phyloP scores from a whole-genome alignment of 2,113 vertebrate genomes.

The Melanerpes formicivorus region DNA sequence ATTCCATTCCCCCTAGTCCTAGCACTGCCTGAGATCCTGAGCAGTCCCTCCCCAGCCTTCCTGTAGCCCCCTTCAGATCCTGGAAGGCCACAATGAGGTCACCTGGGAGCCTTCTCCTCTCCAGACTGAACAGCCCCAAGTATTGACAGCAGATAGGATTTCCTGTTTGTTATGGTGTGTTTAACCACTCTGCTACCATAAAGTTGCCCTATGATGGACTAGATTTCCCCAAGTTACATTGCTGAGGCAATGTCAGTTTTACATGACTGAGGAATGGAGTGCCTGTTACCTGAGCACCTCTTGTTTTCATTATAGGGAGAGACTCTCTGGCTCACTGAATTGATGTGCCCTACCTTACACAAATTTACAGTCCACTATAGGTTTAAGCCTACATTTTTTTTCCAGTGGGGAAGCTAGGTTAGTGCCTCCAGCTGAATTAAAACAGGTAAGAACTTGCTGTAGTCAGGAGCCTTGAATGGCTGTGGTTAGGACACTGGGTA shows the following conservation, averaged over 20 bases:
- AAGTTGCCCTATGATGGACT: background rate
- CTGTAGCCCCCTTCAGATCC: too few relatives aligned
- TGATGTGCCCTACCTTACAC: background rate
- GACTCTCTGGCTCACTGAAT: background rate
- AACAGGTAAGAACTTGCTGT: background rate
- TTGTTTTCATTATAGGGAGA: background rate
- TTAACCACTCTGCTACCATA: background rate
- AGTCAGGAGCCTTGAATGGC: background rate
- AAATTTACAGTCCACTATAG: background rate
- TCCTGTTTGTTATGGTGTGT: background rate
- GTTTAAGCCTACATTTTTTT: background rate
- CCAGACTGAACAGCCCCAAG: too few relatives aligned
- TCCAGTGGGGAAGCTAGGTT: background rate
- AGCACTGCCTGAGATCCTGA: too few relatives aligned
- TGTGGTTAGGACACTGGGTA: background rate
- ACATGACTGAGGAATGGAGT: background rate
- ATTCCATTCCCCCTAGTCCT: too few relatives aligned
- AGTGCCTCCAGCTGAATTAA: background rate
- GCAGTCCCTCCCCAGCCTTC: too few relatives aligned
- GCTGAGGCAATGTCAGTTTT: background rate
- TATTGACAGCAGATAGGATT: background rate
- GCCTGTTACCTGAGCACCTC: background rate
- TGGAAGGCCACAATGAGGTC: too few relatives aligned
- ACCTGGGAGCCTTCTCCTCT: too few relatives aligned
- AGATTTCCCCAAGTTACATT: background rate